A percentile compares a stretch with the other conserved stretches of the same genome.
Conservation (phyloP, 2,113 vertebrate genomes). For the Gambusia affinis region DNA sequence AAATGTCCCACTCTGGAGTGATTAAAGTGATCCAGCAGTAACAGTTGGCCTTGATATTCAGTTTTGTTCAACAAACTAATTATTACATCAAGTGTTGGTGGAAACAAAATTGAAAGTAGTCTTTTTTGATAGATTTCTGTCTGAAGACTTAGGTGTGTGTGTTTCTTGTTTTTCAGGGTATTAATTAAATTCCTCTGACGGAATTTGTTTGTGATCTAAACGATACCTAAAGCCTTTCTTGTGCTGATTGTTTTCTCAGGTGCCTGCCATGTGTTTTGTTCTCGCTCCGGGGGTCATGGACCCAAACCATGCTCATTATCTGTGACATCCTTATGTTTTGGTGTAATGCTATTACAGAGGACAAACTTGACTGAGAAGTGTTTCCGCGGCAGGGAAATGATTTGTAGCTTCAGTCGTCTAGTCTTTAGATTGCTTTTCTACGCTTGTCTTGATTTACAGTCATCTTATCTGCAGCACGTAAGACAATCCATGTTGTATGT, state of each 20-base stretch:
- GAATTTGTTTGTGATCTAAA: slow-evolving; percentile 9
- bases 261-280: slow-evolving; percentile 16
- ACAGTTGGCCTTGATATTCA: not conserved
- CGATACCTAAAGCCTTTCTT: not conserved
- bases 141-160: not conserved
- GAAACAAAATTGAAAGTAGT: not conserved
- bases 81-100: not conserved
- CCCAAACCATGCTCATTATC: slow-evolving; percentile 31
- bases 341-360: slow-evolving; percentile 22
- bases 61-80: not conserved
- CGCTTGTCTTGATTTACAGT: slow-evolving; percentile 49
- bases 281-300: slow-evolving; percentile 28
- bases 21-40: not conserved
- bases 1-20: not conserved
- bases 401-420: slow-evolving; percentile 50
- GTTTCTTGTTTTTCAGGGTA: not conserved
- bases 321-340: slow-evolving; percentile 51
- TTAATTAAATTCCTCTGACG: not conserved
- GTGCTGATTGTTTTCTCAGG: slow-evolving; percentile 22
- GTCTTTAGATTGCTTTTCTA: slow-evolving; percentile 34
- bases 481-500: slow-evolving; percentile 52
- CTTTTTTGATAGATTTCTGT: not conserved
- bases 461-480: slow-evolving; percentile 40
- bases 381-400: slow-evolving; percentile 46
- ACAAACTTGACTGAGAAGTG: slow-evolving; percentile 35